phyloP scores from a whole-genome alignment of 2,113 vertebrate genomes.

The Nicator chloris region DNA sequence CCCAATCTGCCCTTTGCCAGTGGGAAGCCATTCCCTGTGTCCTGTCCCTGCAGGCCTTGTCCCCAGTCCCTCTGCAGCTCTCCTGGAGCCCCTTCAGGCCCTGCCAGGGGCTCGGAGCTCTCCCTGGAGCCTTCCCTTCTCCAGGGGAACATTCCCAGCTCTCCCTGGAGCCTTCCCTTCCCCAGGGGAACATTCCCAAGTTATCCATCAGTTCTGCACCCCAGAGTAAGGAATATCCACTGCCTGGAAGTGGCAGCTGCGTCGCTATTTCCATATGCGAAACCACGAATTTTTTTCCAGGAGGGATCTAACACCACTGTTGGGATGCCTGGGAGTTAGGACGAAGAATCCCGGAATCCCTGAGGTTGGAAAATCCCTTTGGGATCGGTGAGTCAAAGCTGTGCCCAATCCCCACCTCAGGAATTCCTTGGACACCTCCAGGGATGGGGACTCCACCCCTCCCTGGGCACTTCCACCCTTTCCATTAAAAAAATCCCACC shows the following conservation, averaged over 20 bases:
- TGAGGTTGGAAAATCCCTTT: background rate
- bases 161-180: background rate
- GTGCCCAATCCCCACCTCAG: accelerated
- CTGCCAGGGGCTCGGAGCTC: accelerated
- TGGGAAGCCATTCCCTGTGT: background rate
- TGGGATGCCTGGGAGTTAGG: background rate
- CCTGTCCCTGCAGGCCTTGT: background rate
- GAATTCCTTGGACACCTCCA: background rate
- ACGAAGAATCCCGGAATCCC: background rate
- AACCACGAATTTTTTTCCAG: background rate
- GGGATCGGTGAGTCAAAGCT: accelerated
- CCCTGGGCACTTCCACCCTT: background rate
- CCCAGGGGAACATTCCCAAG: background rate
- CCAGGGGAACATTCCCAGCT: too few species aligned
- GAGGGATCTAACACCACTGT: background rate
- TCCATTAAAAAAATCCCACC: background rate
- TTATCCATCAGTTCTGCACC: background rate
- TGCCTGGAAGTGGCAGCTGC: accelerated
- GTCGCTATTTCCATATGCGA: accelerated
- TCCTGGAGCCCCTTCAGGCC: background rate
- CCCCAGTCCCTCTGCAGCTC: background rate
- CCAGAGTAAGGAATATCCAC: background rate
- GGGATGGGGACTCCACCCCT: background rate
- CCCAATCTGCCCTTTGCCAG: background rate
- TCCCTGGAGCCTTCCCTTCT: background rate